phyloP scores from a whole-genome alignment of 2,888 invertebrate species.

The Ophraella communa region DNA sequence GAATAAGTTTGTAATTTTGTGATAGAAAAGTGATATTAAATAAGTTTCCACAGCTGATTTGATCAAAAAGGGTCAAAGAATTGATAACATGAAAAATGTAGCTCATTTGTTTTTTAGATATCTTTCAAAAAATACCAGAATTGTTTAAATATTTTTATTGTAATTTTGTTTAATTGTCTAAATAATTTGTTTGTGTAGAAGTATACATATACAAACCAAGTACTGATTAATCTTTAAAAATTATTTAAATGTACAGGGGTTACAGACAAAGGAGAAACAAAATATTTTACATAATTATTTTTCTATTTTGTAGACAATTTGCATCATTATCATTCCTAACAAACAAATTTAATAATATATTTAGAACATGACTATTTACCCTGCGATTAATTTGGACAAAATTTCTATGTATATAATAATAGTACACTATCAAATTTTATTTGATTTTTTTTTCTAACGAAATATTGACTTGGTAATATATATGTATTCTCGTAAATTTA shows the following conservation, averaged over 20 bases:
- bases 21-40: constrained; percentile 13
- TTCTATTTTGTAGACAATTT: not conserved
- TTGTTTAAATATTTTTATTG: not conserved
- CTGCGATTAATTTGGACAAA: too few species aligned
- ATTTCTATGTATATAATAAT: too few species aligned
- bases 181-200: not conserved
- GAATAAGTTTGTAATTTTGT: constrained; percentile 57
- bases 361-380: too few species aligned
- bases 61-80: not conserved
- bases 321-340: too few species aligned
- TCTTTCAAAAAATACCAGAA: not conserved
- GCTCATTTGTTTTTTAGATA: not conserved
- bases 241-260: not conserved
- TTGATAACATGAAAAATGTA: not conserved
- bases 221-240: not conserved
- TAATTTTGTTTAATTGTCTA: not conserved
- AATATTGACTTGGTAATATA: not conserved
- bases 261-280: too few species aligned
- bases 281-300: not conserved
- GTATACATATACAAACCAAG: not conserved
- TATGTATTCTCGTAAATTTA: not conserved
- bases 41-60: constrained; percentile 9
- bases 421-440: not conserved
- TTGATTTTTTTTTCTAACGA: not conserved
- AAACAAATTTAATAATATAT: too few species aligned